Percentiles rank a stretch among this genome's conserved stretches.
These are phyloP conservation scores for Euschistus heros DNA, from an alignment of 1,140 invertebrate genomes.

Conservation along the genomic window DNA sequence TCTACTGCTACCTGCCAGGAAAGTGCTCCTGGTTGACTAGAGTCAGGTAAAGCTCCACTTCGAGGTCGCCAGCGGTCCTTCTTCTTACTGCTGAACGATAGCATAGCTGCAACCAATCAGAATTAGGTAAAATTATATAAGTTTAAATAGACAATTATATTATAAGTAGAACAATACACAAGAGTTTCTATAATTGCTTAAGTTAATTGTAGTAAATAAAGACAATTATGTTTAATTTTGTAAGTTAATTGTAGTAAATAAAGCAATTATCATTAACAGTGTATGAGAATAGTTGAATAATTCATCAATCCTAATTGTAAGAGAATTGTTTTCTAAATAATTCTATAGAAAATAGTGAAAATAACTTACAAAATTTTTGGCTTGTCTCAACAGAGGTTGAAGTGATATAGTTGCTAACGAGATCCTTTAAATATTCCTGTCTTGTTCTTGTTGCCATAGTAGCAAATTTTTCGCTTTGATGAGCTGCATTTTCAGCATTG, in stretches of 20 bases:
- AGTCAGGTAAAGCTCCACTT: conserved; percentile 50
- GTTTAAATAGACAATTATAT: not conserved
- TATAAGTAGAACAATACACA: too few relatives aligned
- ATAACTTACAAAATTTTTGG: conserved; percentile 77
- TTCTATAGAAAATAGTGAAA: too few relatives aligned
- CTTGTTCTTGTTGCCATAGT: conserved; percentile 93
- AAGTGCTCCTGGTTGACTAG: conserved; percentile 57
- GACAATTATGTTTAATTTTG: too few relatives aligned
- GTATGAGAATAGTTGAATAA: too few relatives aligned
- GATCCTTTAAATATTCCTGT: conserved; percentile 88
- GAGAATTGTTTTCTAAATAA: too few relatives aligned
- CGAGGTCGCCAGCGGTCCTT: conserved; percentile 50
- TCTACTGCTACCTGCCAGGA: conserved; percentile 66
- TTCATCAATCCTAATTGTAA: too few relatives aligned
- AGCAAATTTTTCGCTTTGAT: conserved; percentile 90
- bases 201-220: too few relatives aligned
- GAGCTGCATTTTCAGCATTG: conserved; percentile 95
- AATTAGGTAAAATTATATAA: not conserved
- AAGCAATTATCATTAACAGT: too few relatives aligned
- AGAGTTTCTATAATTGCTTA: too few relatives aligned
- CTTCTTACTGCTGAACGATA: conserved; percentile 60
- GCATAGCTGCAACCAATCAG: conserved; percentile 40
- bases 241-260: too few relatives aligned
- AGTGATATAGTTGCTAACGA: conserved; percentile 76
- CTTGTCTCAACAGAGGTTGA: conserved; percentile 70